Conservation (phyloP, 2,888 invertebrate species). For the Liposcelis brunnea region DNA sequence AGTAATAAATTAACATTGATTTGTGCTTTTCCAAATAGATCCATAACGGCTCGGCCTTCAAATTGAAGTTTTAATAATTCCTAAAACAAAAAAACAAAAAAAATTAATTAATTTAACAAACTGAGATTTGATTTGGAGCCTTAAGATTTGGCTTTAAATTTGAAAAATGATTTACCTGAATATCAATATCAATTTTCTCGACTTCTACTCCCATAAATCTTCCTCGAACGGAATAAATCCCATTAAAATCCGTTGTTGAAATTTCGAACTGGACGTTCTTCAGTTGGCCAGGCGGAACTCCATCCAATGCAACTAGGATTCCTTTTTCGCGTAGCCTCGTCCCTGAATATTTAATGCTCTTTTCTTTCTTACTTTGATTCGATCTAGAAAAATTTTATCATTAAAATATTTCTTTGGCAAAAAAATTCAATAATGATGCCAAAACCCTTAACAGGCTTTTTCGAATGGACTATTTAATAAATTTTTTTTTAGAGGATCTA, state of each 20-base stretch:
- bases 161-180: constrained; percentile 33
- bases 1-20: constrained; percentile 60
- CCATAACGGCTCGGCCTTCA: constrained; percentile 56
- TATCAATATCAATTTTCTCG: constrained; percentile 52
- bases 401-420: not conserved
- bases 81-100: constrained; percentile 26
- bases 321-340: constrained; percentile 53
- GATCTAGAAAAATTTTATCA: constrained; percentile 1
- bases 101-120: not conserved
- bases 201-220: constrained; percentile 62
- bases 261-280: constrained; percentile 63
- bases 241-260: constrained; percentile 43
- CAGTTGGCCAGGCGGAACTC: constrained; percentile 45
- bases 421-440: not conserved
- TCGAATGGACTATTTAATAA: too few relatives aligned
- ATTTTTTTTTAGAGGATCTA: too few relatives aligned
- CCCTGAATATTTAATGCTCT: constrained; percentile 41
- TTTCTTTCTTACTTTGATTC: too few relatives aligned
- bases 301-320: constrained; percentile 50
- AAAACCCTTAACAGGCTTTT: too few relatives aligned
- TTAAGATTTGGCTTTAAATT: not conserved
- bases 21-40: constrained; percentile 61
- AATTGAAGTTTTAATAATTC: constrained; percentile 57
- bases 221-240: constrained; percentile 49
- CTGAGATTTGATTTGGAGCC: not conserved